Percentiles rank a stretch among this genome's conserved stretches.
Conservation (phyloP, 23 tunicate species). For the Oikopleura albicans region DNA sequence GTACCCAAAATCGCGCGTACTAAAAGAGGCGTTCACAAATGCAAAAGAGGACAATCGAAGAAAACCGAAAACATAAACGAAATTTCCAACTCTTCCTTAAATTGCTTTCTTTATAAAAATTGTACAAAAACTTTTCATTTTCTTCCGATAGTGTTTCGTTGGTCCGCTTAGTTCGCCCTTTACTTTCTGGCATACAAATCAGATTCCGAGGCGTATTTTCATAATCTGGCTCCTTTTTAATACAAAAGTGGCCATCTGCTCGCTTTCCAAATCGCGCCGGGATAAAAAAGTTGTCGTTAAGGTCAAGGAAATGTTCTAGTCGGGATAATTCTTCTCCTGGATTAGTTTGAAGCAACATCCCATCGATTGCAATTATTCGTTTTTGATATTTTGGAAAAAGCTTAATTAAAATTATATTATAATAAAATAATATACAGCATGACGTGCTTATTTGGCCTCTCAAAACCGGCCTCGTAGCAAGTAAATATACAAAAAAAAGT, state of each 20-base stretch:
- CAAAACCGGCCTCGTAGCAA: too few species aligned
- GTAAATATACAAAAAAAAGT: too few species aligned
- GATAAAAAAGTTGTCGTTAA: neutral
- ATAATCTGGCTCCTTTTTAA: neutral
- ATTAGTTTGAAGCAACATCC: neutral
- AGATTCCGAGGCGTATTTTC: neutral
- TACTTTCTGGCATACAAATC: slow-evolving; percentile 2
- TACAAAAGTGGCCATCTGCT: neutral
- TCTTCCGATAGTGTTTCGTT: neutral
- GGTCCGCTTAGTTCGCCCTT: neutral
- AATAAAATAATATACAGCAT: too few species aligned
- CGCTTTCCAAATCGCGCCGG: neutral
- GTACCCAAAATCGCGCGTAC: too few species aligned
- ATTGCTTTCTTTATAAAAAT: neutral
- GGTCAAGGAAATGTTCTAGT: neutral
- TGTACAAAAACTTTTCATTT: neutral
- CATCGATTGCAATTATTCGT: neutral
- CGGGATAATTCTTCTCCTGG: neutral
- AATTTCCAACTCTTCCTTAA: too few species aligned
- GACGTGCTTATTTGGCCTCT: too few species aligned
- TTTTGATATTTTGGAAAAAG: neutral
- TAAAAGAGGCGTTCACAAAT: too few species aligned
- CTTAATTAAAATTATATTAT: neutral
- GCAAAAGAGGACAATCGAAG: too few species aligned
- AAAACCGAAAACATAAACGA: too few species aligned